Evolutionary conservation across 2,797 vertebrate genomes (phyloP), one percentile per base, ranked within the genome.

Genomic region (Cyprinella venusta): DNA sequence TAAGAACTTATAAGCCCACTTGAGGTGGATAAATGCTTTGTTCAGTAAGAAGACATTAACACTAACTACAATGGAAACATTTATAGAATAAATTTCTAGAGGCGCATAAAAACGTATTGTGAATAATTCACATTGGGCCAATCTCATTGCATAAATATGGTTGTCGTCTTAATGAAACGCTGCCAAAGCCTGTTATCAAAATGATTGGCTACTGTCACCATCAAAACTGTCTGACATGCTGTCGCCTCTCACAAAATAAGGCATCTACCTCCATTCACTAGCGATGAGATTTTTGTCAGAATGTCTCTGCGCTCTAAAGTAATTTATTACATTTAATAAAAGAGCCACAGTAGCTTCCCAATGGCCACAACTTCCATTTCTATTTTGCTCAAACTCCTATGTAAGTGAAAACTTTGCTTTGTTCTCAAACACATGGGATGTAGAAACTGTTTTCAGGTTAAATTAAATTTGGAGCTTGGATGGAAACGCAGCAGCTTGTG

Each of bases 241-340:
- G 8, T 30, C 16, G 16, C 6, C 26, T 48, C 18, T 21, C 18
- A 21, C n/a, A 54, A 74, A 54, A 72, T 4, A 12, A 54, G 21
- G 4, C 50, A n/a, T 16, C 19, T 54, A 6, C 33, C 50, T 2
- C 52, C 48, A 21, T 74, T 54, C 30, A 54, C 30, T 36, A 54
- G 70, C 6, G 1, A 15, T 33, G 1, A 1, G 9, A 54, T 74
- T 74, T 75, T 59, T 48, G 45, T 59, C 72, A 18, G 36, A 59
- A 76, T 18, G 36, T 40, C 52, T 75, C n/a, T n/a, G 30, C 50
- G 6, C 71, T 36, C 30, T 74, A 16, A 74, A 61, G 36, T 76
- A 4, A 76, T 61, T 76, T 18, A 76, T 76, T 76, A 24, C 15
- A 40, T 76, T 40, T 26, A 26, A 61, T 76, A 42, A 76, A 75